Base-by-base conservation (phyloP, 1,140 invertebrate genomes). In the Globodera ellingtonae region DNA sequence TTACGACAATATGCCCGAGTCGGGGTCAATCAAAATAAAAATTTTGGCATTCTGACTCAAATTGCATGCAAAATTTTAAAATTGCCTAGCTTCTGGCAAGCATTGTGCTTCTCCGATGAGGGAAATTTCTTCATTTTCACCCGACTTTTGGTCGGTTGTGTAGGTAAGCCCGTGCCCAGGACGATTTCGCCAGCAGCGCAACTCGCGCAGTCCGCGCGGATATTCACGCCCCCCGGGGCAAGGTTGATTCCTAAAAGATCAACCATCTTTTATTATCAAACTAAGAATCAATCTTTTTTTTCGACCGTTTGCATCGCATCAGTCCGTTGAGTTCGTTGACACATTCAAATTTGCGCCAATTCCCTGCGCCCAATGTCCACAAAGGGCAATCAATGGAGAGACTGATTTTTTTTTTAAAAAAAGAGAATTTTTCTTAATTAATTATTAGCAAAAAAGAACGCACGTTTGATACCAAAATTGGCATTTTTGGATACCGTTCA, bases 401-500 rank as follows among this genome's bases (percentile, higher is more conserved):
- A 6, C 56, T 62, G 56, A 62, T 18, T 18, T 18, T 35, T 35
- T 18, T 18, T 18, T 35, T 35, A 35, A 35, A 3, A 35, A 62
- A 3, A 0, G 4, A 5, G 5, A 9, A n/a, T 7, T 44, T 70
- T 10, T 70, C n/a, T 2, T 0, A 70, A 70, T 13, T 6, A 62
- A 13, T 18, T 6, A 62, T 62, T 62, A 6, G 56, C 10, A 62
- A 62, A 62, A 62, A 18, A 62, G 10, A 10, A 35, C 67, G 21
- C 24, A 70, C 67, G 46, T 70, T 18, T 70, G 67, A 18, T 70
- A 70, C 67, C 67, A 70, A 47, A 70, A 70, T 47, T 35, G 35
- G 24, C 67, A 70, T 10, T 47, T 70, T 70, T 70, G 24, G 67
- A 35, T 10, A 10, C 67, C 67, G 13, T 44, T 44, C 35, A 18